phyloP scores from a whole-genome alignment of 2,113 vertebrate genomes.

The Rutilus rutilus region DNA sequence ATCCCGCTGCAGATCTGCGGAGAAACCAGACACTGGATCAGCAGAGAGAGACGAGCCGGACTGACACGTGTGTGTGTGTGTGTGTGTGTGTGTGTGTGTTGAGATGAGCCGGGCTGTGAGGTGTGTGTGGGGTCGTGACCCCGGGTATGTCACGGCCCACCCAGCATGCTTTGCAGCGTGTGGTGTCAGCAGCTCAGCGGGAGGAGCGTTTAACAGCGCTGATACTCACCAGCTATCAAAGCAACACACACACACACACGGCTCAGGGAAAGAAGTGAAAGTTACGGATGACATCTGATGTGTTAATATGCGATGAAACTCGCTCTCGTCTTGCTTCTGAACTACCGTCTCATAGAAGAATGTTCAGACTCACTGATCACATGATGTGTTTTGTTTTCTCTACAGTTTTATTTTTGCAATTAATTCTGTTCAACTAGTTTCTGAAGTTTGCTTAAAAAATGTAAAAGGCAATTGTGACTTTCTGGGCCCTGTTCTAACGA shows the following conservation, averaged over 20 bases:
- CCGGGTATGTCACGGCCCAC: conserved; percentile 76
- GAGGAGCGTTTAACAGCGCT: conserved; percentile 78
- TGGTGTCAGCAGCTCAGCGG: conserved; percentile 71
- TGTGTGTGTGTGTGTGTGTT: conserved; percentile 44
- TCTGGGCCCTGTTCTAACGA: too few relatives aligned
- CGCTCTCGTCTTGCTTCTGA: not conserved
- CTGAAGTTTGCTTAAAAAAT: too few relatives aligned
- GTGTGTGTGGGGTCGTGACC: conserved; percentile 69
- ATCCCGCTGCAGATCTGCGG: conserved; percentile 72
- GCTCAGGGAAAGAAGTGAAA: not conserved
- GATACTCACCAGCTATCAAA: conserved; percentile 86
- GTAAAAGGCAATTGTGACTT: too few relatives aligned
- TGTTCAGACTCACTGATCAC: not conserved
- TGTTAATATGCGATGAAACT: not conserved
- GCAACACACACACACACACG: conserved; percentile 67
- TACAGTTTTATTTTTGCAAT: not conserved
- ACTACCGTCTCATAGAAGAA: too few relatives aligned
- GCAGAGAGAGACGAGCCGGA: not conserved
- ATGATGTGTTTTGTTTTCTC: not conserved
- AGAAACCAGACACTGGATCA: conserved; percentile 72
- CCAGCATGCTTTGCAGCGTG: conserved; percentile 71
- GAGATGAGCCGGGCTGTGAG: conserved; percentile 65
- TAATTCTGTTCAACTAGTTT: not conserved
- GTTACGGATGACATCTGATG: not conserved
- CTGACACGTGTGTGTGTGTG: conserved; percentile 27